Conservation (phyloP, 2,113 vertebrate species). For the Pseudopipra pipra region DNA sequence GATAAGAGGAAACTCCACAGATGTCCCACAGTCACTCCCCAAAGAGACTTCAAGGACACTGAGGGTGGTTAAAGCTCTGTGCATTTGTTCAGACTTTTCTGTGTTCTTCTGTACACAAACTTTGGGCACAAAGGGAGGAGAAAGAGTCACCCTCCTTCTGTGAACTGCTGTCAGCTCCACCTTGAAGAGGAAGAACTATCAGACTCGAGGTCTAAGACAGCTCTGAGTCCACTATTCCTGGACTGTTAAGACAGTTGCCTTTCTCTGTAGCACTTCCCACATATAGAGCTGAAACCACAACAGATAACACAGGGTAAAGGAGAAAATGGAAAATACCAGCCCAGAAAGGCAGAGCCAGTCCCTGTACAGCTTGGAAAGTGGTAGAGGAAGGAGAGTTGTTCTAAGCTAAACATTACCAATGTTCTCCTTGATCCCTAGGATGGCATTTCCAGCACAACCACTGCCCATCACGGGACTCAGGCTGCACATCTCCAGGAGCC, state of each 20-base stretch:
- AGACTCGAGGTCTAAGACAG: background rate
- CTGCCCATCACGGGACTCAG: rapidly evolving
- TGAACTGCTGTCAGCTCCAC: background rate
- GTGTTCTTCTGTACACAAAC: background rate
- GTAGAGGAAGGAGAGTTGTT: background rate
- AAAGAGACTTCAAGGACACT: background rate
- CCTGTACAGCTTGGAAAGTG: background rate
- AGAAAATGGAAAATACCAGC: background rate
- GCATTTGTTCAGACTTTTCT: background rate
- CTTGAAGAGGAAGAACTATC: background rate
- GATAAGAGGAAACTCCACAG: background rate
- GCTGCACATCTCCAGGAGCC: background rate
- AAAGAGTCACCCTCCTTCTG: background rate
- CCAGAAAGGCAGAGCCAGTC: background rate
- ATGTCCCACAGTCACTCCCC: background rate
- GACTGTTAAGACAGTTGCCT: background rate
- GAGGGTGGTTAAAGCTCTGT: background rate
- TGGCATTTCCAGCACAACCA: background rate
- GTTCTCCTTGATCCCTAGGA: background rate
- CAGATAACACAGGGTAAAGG: background rate
- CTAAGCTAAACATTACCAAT: rapidly evolving
- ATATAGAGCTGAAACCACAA: rapidly evolving
- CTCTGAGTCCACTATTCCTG: background rate
- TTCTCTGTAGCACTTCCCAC: background rate
- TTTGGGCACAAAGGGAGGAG: background rate